Evolutionary conservation across 2,797 vertebrate species (phyloP).

Genomic region (Peromyscus attwateri): DNA sequence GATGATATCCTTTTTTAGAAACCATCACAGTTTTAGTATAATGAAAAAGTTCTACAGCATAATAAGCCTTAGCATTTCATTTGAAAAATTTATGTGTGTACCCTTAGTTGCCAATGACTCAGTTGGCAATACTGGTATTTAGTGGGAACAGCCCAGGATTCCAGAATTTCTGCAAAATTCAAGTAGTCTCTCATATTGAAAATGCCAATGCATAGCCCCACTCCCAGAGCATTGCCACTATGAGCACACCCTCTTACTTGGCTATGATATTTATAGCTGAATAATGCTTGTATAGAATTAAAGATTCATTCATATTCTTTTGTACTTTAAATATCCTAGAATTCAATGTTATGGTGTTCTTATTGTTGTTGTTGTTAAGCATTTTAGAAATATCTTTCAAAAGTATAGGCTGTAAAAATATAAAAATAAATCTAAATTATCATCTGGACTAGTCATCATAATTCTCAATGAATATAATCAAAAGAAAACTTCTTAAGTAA

Average conservation of each 20-base stretch:
- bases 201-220: constrained; percentile 8
- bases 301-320: constrained; percentile 39
- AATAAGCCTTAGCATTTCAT: constrained; percentile 24
- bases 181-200: background rate
- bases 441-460: background rate
- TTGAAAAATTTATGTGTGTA: constrained; percentile 40
- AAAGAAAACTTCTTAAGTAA: constrained; percentile 32
- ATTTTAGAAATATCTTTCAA: constrained; percentile 48
- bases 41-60: constrained; percentile 30
- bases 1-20: constrained; percentile 27
- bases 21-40: background rate
- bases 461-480: constrained; percentile 30
- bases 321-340: constrained; percentile 64
- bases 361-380: constrained; percentile 28
- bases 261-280: constrained; percentile 32
- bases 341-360: background rate
- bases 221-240: background rate
- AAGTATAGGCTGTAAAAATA: constrained; percentile 9
- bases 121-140: constrained; percentile 16
- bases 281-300: constrained; percentile 14
- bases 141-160: background rate
- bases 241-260: background rate
- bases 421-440: constrained; percentile 64
- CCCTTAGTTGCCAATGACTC: background rate
- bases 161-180: constrained; percentile 30